Conservation (phyloP, 2,797 vertebrate species). For the Sebastes diploproa region DNA sequence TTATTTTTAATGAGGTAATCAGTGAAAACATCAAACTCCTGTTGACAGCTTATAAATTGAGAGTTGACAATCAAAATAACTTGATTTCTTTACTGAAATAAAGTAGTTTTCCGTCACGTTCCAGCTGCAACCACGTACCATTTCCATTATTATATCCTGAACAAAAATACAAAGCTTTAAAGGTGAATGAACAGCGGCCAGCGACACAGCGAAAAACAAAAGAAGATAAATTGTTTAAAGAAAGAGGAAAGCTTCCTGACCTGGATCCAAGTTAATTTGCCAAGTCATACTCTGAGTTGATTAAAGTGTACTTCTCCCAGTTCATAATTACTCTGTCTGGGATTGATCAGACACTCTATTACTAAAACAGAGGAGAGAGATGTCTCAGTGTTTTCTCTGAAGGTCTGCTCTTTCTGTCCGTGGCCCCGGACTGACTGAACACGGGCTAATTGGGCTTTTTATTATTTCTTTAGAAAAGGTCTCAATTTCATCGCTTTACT, state of each 20-base stretch:
- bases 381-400: conserved; percentile 10
- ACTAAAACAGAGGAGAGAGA: conserved; percentile 18
- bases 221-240: conserved; percentile 22
- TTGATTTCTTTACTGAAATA: no score
- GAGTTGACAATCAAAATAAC: no score
- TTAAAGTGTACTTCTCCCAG: conserved; percentile 58
- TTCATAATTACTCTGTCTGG: conserved; percentile 50
- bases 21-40: no score
- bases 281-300: conserved; percentile 43
- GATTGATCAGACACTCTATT: conserved; percentile 37
- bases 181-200: neutral
- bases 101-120: neutral
- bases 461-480: neutral
- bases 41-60: no score
- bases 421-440: neutral
- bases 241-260: conserved; percentile 31
- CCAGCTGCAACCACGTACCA: neutral
- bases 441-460: conserved; percentile 7
- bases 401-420: conserved; percentile 1
- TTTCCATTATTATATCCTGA: neutral
- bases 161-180: neutral
- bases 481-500: neutral
- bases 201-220: neutral
- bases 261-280: conserved; percentile 50
- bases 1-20: no score